Evolutionary conservation across 1,140 invertebrate species (phyloP).

Genomic region (Tachypleus tridentatus): DNA sequence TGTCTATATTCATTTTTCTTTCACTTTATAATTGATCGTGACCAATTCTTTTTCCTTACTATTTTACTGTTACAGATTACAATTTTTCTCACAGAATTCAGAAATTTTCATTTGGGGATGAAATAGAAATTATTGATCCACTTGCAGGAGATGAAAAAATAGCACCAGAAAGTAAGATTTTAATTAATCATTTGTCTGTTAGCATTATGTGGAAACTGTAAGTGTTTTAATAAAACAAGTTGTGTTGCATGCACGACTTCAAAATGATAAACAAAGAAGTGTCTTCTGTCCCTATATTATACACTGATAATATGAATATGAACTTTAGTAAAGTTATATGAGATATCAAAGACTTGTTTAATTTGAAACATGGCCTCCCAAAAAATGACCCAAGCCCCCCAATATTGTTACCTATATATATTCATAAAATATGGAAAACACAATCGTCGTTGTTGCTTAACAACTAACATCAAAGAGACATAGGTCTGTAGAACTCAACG

Average conservation of each 20-base stretch:
- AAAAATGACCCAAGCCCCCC: too few species aligned
- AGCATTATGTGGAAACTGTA: conserved; percentile 1
- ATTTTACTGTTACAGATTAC: conserved; percentile 43
- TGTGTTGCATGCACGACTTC: neutral
- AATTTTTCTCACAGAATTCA: conserved; percentile 93
- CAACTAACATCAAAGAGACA: too few species aligned
- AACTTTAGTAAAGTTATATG: too few species aligned
- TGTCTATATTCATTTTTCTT: too few species aligned
- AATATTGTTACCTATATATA: too few species aligned
- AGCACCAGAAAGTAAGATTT: conserved; percentile 48
- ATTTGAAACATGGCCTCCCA: too few species aligned
- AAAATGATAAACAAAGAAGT: neutral
- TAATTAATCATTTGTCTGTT: too few species aligned
- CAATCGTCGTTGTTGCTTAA: too few species aligned
- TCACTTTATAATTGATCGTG: neutral
- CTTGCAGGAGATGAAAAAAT: conserved; percentile 83
- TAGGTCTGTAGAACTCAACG: too few species aligned
- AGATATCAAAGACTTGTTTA: too few species aligned
- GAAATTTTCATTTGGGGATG: conserved; percentile 81
- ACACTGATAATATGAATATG: neutral
- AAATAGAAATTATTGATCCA: conserved; percentile 72
- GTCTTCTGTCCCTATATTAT: neutral
- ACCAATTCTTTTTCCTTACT: conserved; percentile 1
- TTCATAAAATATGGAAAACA: too few species aligned
- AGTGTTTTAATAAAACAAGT: neutral